These are phyloP conservation scores for Cirrhinus mrigala DNA, from an alignment of 2,797 vertebrate genomes.

Conservation along the genomic window DNA sequence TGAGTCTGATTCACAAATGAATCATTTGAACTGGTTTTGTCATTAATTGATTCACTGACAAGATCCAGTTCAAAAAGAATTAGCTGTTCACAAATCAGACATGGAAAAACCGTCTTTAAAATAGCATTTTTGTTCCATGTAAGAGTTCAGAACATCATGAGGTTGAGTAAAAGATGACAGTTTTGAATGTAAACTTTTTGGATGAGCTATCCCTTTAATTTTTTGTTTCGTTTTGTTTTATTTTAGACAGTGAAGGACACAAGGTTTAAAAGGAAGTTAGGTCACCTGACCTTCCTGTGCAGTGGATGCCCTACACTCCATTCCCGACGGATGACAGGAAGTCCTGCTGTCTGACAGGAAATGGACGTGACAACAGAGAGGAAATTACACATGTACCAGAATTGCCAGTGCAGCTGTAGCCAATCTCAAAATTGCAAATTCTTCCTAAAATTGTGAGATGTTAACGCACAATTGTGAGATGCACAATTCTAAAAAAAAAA, in stretches of 20 bases:
- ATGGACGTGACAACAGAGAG: constrained; percentile 68
- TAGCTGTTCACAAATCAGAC: not conserved
- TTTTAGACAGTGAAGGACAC: constrained; percentile 59
- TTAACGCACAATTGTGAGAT: not conserved
- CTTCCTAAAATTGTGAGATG: not conserved
- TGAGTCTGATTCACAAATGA: not conserved
- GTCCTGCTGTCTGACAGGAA: constrained; percentile 71
- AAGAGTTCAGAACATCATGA: not conserved
- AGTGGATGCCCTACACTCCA: constrained; percentile 18
- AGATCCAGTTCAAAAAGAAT: not conserved
- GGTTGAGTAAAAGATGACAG: not conserved
- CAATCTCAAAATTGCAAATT: not conserved
- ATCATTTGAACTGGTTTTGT: not conserved
- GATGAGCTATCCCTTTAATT: not conserved
- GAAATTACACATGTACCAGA: constrained; percentile 21
- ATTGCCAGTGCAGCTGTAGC: not conserved
- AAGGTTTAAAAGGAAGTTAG: constrained; percentile 45
- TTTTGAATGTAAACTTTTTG: not conserved
- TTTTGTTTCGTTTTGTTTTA: too few species aligned
- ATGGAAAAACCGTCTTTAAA: not conserved
- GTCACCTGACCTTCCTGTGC: constrained; percentile 46
- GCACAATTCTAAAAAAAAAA: not conserved
- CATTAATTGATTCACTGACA: not conserved
- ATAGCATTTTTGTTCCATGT: not conserved
- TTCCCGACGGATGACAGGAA: constrained; percentile 51